phyloP scores from a whole-genome alignment of 2,113 vertebrate species.

The Melanerpes formicivorus region DNA sequence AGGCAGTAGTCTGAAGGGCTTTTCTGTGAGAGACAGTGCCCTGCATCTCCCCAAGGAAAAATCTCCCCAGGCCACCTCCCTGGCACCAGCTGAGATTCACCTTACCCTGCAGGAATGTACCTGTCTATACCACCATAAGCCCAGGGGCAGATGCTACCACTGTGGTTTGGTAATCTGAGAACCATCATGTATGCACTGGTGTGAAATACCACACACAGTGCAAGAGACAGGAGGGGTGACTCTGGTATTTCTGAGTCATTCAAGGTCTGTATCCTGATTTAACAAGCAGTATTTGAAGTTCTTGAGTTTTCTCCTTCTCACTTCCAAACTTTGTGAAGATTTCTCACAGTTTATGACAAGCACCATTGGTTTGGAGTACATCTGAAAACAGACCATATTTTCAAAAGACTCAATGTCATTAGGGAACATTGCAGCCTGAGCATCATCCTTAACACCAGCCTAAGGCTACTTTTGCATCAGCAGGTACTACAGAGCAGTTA shows the following conservation, averaged over 20 bases:
- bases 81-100: not conserved
- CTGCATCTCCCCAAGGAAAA: not conserved
- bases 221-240: not conserved
- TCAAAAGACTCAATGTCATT: not conserved
- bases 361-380: rapidly evolving
- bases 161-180: not conserved
- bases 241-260: not conserved
- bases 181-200: not conserved
- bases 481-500: not conserved
- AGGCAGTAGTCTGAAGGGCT: not conserved
- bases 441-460: not conserved
- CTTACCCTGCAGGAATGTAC: not conserved
- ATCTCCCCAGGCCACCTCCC: not conserved
- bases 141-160: not conserved
- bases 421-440: not conserved
- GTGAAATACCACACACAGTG: not conserved
- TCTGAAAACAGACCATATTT: not conserved
- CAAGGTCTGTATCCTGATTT: not conserved
- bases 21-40: not conserved
- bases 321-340: not conserved
- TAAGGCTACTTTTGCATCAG: not conserved
- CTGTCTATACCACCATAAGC: not conserved
- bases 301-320: not conserved
- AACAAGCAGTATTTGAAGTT: not conserved
- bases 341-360: not conserved